A percentile compares a stretch with the other conserved stretches of the same genome.
Evolutionary conservation across 2,113 vertebrate species (phyloP).

Genomic region (Psittacara wagleri): DNA sequence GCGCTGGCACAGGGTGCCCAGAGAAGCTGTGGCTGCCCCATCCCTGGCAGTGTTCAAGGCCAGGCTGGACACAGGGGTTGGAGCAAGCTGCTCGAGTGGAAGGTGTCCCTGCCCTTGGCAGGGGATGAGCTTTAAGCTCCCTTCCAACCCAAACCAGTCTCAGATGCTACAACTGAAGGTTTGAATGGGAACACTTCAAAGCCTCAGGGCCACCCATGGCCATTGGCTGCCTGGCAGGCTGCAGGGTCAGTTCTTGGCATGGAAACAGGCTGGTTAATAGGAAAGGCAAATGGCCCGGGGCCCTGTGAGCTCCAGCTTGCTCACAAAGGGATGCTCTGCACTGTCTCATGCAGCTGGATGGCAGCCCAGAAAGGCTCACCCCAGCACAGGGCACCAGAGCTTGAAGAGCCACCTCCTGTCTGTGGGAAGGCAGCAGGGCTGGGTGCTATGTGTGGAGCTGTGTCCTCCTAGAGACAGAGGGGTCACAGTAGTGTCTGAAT

Average conservation of each 20-base stretch:
- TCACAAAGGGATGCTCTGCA: neutral
- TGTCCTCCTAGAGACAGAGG: neutral
- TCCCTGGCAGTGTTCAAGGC: neutral
- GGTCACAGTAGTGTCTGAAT: rapidly evolving
- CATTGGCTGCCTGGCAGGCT: neutral
- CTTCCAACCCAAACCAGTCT: neutral
- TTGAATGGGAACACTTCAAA: neutral
- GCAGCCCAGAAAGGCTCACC: neutral
- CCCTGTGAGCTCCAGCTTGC: neutral
- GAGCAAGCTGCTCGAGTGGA: neutral
- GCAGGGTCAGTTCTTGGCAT: neutral
- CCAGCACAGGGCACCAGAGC: neutral
- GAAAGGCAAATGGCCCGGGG: neutral
- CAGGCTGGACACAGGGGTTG: neutral
- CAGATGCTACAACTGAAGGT: neutral
- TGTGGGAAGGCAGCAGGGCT: neutral
- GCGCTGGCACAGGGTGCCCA: too few species aligned
- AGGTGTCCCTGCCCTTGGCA: neutral
- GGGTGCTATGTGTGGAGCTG: neutral
- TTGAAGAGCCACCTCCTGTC: neutral
- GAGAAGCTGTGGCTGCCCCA: too few species aligned
- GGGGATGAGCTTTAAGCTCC: neutral
- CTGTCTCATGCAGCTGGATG: neutral
- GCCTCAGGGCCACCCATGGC: neutral
- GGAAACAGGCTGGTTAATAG: neutral